phyloP scores from a whole-genome alignment of 2,113 vertebrate species.

The Numenius arquata region DNA sequence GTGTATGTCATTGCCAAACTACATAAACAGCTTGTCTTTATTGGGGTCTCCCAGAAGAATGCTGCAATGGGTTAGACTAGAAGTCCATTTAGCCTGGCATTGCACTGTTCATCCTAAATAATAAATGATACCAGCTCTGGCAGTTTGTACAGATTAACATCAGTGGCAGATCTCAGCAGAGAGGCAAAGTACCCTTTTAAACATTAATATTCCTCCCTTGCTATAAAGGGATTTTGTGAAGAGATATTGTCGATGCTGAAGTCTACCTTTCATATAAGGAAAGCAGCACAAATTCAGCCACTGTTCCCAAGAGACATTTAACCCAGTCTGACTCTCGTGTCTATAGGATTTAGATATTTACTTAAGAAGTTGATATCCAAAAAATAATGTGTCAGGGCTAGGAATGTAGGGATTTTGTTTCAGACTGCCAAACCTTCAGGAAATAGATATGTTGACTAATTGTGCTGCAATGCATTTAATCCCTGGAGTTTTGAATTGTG shows the following conservation, averaged over 20 bases:
- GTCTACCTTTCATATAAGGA: neutral
- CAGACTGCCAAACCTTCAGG: neutral
- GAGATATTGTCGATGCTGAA: neutral
- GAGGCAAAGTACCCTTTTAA: slow-evolving; percentile 28
- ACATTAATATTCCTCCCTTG: slow-evolving; percentile 30
- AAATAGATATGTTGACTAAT: neutral
- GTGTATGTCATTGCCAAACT: neutral
- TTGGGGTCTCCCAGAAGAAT: neutral
- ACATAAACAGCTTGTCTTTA: neutral
- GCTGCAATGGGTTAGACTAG: neutral
- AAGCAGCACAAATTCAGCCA: neutral
- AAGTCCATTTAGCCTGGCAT: neutral
- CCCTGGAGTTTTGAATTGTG: neutral
- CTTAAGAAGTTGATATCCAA: neutral
- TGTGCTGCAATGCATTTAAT: neutral
- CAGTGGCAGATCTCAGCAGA: neutral
- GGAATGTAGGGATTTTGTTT: neutral
- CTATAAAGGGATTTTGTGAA: neutral
- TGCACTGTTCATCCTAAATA: slow-evolving; percentile 38
- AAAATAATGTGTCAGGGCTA: neutral
- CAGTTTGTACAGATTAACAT: slow-evolving; percentile 25
- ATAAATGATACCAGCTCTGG: slow-evolving; percentile 19
- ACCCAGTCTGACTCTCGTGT: neutral
- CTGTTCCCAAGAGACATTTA: neutral
- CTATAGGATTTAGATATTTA: neutral